Base-by-base conservation (phyloP, 2,113 vertebrate species). In the Abramis brama region DNA sequence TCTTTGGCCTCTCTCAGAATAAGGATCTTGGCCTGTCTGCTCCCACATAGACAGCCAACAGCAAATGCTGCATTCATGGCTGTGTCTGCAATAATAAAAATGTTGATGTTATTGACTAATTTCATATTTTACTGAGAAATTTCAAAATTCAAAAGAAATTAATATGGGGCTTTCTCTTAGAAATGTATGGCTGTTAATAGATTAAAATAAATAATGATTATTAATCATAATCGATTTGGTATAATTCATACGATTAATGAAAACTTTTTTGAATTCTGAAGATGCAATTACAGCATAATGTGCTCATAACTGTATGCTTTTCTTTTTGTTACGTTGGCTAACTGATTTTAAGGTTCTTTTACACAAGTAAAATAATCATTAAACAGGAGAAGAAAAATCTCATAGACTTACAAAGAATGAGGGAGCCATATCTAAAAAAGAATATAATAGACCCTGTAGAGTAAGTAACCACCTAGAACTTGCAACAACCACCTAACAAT, bases 1-100 rank as follows among this genome's bases (percentile, higher is more conserved):
- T 91, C 85, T 66, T 89, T 86, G 7, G 66, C 86, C 50, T 89
- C 78, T 39, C 57, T 57, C 55, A 92, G 73, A 25, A 92, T 82
- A 17, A 86, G 86, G 33, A 33, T 57, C 36, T 87, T 87, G 74
- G 90, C 88, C 2, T 64, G 36, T 45, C 89, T 88, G 47, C 50
- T 83, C 10, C 86, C 89, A 82, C 91, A 93, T 45, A 94, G 85
- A 13, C 85, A 81, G 2, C 91, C 92, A 30, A 92, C 86, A n/a
- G 93, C 87, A 74, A 93, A 92, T 6, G 90, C 90, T 15, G 90
- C 90, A n/a, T 93, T 93, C 84, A 91, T 87, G n/a, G 91, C 90
- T 27, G 91, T 90, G 82, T 91, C 91, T 92, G 85, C 39, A 75
- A 77, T 17, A 73, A n/a, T 12, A 11, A 6, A 12, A 17, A 6